Evolutionary conservation across 35 echinoderm and acorn worm species (phyloP).

Genomic region (Stichopus chloronotus): DNA sequence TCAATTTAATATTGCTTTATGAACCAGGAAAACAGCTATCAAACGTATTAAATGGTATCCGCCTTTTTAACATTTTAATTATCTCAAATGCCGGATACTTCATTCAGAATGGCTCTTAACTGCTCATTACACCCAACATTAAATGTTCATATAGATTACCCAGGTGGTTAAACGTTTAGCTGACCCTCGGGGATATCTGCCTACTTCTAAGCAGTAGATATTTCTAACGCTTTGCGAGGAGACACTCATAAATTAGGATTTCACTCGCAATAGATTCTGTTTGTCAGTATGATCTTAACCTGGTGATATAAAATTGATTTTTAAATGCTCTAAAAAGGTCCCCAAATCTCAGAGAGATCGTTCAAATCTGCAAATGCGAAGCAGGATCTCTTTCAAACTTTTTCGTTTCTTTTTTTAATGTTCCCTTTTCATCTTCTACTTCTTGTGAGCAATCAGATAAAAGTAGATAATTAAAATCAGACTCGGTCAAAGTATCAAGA

Average conservation of each 20-base stretch:
- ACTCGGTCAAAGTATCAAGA: background rate
- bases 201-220: background rate
- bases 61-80: background rate
- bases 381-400: no score
- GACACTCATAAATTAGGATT: slow-evolving; percentile 13
- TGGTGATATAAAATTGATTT: slow-evolving; percentile 36
- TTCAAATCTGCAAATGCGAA: slow-evolving; percentile 10
- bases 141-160: slow-evolving; percentile 21
- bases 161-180: background rate
- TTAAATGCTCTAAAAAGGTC: slow-evolving; percentile 42
- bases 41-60: background rate
- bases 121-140: slow-evolving; percentile 32
- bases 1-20: background rate
- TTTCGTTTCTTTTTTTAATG: no score
- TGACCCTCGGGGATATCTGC: slow-evolving; percentile 16
- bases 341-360: slow-evolving; percentile 20
- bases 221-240: background rate
- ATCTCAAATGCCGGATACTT: background rate
- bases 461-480: slow-evolving; percentile 16
- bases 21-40: background rate
- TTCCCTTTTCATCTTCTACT: background rate
- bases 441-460: background rate
- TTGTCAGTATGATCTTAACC: slow-evolving; percentile 34
- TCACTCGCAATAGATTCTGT: background rate
- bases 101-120: slow-evolving; percentile 25